Percentiles rank a stretch among this genome's conserved stretches.
Conservation (phyloP, 2,113 vertebrate species). For the Rutilus rutilus region DNA sequence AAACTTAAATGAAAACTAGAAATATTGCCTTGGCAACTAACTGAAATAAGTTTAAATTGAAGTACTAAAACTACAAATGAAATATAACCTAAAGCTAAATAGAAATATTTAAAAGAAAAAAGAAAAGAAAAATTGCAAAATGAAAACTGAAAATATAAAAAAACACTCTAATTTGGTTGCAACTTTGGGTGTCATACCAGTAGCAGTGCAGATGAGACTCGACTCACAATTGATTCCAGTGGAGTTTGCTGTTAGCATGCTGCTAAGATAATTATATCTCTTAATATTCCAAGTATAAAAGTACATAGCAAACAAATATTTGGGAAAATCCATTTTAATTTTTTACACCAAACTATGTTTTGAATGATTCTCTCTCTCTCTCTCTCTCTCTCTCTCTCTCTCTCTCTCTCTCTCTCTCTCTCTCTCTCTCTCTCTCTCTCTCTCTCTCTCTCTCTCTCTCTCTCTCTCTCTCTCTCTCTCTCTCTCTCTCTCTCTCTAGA, state of each 20-base stretch:
- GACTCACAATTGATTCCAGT: background rate
- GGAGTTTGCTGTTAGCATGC: background rate
- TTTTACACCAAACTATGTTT: background rate
- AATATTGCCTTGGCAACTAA: too few relatives aligned
- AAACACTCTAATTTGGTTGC: too few relatives aligned
- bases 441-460: background rate
- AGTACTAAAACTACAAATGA: background rate
- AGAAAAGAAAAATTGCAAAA: too few relatives aligned
- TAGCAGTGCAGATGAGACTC: background rate
- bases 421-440: background rate
- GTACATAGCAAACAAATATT: background rate
- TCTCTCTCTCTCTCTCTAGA: background rate
- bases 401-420: background rate
- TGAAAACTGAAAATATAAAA: too few relatives aligned
- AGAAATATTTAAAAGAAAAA: too few relatives aligned
- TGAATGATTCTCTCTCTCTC: background rate
- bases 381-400: background rate
- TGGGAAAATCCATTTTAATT: background rate
- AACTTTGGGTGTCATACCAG: background rate
- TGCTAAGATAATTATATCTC: background rate
- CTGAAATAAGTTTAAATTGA: too few relatives aligned
- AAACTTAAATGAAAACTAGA: background rate
- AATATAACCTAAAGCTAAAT: background rate
- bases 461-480: background rate
- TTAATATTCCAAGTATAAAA: background rate